phyloP scores from a whole-genome alignment of 92 coral and sea anemone species.

The Palythoa caribaeorum region DNA sequence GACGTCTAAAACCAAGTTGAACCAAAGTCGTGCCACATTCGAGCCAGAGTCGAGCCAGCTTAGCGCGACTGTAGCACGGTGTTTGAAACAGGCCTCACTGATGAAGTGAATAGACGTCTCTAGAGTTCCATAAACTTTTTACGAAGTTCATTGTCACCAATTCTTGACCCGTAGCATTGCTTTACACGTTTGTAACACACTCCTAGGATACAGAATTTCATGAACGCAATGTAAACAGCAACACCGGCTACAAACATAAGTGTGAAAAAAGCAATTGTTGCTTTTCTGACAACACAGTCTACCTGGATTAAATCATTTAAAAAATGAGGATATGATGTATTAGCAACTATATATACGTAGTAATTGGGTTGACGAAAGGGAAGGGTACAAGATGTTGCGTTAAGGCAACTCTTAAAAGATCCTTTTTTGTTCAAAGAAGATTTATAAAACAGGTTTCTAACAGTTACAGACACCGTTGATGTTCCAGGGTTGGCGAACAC shows the following conservation, averaged over 20 bases:
- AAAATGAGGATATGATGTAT: background rate
- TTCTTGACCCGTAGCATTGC: background rate
- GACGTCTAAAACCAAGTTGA: too few species aligned
- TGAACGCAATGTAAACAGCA: background rate
- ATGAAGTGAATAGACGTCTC: background rate
- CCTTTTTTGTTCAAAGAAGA: background rate
- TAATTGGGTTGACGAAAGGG: background rate
- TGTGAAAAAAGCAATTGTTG: background rate
- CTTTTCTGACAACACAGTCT: background rate
- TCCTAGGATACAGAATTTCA: background rate
- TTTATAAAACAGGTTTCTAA: constrained; percentile 3
- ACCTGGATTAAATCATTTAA: background rate
- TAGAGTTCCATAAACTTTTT: background rate
- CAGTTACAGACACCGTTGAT: background rate
- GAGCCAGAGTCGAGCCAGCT: too few species aligned
- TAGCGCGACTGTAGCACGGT: too few species aligned
- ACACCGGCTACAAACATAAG: background rate
- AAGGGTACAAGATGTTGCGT: background rate
- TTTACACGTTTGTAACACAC: background rate
- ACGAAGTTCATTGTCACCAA: background rate
- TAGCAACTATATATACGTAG: background rate
- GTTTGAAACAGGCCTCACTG: too few species aligned
- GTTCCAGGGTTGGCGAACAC: constrained; percentile 16
- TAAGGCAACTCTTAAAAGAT: background rate
- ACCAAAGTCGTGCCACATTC: too few species aligned